Evolutionary conservation across 2,113 vertebrate species (phyloP).

Genomic region (Rhegmatorhina hoffmannsi): DNA sequence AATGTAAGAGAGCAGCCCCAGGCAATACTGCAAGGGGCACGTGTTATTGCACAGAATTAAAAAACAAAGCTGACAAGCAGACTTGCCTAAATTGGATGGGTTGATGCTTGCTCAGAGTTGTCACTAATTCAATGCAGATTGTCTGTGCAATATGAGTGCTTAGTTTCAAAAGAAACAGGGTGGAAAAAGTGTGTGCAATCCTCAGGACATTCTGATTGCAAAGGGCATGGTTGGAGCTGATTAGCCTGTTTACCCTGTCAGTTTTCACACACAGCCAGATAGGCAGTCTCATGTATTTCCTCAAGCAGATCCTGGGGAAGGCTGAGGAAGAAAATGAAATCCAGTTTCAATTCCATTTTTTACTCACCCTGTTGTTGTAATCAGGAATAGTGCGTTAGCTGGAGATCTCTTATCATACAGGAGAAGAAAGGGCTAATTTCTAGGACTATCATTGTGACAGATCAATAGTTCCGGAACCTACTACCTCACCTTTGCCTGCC

Average conservation of each 20-base stretch:
- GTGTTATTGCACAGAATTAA: not conserved
- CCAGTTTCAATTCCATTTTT: not conserved
- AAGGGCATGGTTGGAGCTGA: constrained; percentile 28
- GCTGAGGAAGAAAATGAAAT: not conserved
- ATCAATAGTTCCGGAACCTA: not conserved
- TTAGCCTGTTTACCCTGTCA: constrained; percentile 24
- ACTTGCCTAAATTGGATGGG: not conserved
- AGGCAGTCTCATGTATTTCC: not conserved
- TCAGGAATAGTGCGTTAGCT: not conserved
- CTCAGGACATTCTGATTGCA: constrained; percentile 31
- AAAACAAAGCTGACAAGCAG: constrained; percentile 28
- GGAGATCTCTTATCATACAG: not conserved
- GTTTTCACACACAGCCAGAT: not conserved
- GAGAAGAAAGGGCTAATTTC: not conserved
- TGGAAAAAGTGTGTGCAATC: not conserved
- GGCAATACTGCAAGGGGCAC: not conserved
- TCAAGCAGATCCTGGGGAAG: not conserved
- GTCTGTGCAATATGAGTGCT: not conserved
- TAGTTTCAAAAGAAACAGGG: constrained; percentile 40
- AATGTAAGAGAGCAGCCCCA: not conserved
- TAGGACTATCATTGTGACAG: not conserved
- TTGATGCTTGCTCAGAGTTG: not conserved
- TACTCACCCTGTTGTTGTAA: not conserved
- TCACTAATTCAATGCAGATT: constrained; percentile 16
- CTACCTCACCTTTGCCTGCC: not conserved